A percentile compares a stretch with the other conserved stretches of the same genome.
phyloP scores from a whole-genome alignment of 2,797 vertebrate genomes.

The Eutrigla gurnardus region DNA sequence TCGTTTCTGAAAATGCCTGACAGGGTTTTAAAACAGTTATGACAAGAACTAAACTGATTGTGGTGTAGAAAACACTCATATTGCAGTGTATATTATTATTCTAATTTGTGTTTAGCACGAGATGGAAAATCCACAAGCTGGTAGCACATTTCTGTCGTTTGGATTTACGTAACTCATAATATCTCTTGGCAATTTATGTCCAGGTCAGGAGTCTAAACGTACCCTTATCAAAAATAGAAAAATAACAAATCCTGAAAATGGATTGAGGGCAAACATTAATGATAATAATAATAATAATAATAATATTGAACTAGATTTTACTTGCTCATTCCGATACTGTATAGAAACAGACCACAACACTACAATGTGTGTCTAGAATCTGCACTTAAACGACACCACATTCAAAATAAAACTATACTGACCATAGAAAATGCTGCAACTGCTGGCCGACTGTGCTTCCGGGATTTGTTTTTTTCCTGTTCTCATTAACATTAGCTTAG shows the following conservation, averaged over 20 bases:
- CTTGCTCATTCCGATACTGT: neutral
- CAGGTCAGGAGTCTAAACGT: neutral
- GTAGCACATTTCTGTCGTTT: neutral
- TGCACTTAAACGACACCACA: neutral
- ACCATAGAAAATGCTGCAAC: constrained; percentile 31
- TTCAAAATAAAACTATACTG: constrained; percentile 10
- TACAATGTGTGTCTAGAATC: neutral
- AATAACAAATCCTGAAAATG: constrained; percentile 6
- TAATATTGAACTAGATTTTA: neutral
- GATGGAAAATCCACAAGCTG: neutral
- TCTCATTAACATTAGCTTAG: constrained; percentile 57
- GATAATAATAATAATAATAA: neutral
- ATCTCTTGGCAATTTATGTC: constrained; percentile 2
- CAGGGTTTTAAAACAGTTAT: constrained; percentile 18
- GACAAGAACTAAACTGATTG: constrained; percentile 8
- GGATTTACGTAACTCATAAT: neutral
- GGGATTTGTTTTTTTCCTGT: constrained; percentile 43
- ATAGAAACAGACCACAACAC: neutral
- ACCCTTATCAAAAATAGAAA: neutral
- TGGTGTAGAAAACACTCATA: neutral
- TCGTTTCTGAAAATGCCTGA: constrained; percentile 14
- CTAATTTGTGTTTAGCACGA: neutral
- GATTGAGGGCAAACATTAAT: neutral
- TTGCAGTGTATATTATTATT: neutral
- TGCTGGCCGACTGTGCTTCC: constrained; percentile 24